A percentile compares a stretch with the other conserved stretches of the same genome.
phyloP scores from a whole-genome alignment of 2,797 vertebrate genomes.

The Girardinus metallicus region DNA sequence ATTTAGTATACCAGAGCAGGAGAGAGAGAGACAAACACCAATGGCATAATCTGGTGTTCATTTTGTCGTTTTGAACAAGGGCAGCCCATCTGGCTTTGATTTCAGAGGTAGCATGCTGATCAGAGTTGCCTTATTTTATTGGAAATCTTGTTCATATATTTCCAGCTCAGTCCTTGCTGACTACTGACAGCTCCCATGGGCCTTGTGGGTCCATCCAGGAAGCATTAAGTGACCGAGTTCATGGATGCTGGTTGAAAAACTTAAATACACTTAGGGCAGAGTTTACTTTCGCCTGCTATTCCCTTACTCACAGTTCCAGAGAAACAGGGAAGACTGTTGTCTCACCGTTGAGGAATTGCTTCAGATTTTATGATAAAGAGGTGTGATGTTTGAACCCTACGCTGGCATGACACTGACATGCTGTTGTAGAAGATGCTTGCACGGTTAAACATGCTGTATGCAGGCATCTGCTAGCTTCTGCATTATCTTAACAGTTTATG shows the following conservation, averaged over 20 bases:
- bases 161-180: constrained; percentile 70
- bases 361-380: constrained; percentile 25
- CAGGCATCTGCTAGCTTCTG: neutral
- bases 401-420: constrained; percentile 8
- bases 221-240: constrained; percentile 22
- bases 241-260: constrained; percentile 25
- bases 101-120: constrained; percentile 76
- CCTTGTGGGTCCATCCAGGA: constrained; percentile 71
- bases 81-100: constrained; percentile 84
- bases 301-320: constrained; percentile 25
- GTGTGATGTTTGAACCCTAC: constrained; percentile 19
- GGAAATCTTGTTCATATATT: constrained; percentile 84
- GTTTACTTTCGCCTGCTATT: constrained; percentile 41
- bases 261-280: constrained; percentile 31
- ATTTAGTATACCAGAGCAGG: constrained; percentile 60
- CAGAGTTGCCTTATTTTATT: constrained; percentile 85
- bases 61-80: constrained; percentile 82
- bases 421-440: neutral
- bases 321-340: constrained; percentile 33
- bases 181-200: constrained; percentile 78
- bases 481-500: neutral
- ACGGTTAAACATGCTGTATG: neutral
- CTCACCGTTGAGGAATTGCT: constrained; percentile 42
- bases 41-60: constrained; percentile 78
- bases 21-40: constrained; percentile 56